Evolutionary conservation across 2,888 invertebrate species (phyloP).

Genomic region (Eurois occulta): DNA sequence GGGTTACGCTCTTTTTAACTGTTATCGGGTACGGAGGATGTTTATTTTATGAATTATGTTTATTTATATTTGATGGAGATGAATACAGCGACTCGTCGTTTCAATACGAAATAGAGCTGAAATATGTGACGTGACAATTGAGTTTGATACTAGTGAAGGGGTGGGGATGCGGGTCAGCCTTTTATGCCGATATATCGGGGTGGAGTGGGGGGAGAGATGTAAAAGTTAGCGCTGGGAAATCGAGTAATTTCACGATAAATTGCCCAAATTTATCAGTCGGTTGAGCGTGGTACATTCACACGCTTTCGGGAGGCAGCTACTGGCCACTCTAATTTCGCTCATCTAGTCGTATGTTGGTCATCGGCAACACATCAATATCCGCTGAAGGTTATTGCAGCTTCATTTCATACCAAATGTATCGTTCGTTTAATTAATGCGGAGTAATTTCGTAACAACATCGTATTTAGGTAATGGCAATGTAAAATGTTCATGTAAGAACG

Average conservation of each 20-base stretch:
- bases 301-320: slow-evolving; percentile 61
- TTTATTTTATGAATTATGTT: slow-evolving; percentile 64
- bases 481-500: slow-evolving; percentile 9
- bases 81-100: slow-evolving; percentile 39
- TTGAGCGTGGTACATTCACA: slow-evolving; percentile 77
- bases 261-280: slow-evolving; percentile 80
- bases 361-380: slow-evolving; percentile 67
- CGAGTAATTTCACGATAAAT: slow-evolving; percentile 82
- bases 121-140: slow-evolving; percentile 51
- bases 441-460: slow-evolving; percentile 26
- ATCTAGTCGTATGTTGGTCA: slow-evolving; percentile 72
- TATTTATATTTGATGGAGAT: slow-evolving; percentile 48
- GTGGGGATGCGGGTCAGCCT: slow-evolving; percentile 46
- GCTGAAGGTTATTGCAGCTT: slow-evolving; percentile 15
- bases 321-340: slow-evolving; percentile 67
- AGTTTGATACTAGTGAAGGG: slow-evolving; percentile 37
- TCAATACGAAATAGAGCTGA: slow-evolving; percentile 36
- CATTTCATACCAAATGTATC: slow-evolving; percentile 24
- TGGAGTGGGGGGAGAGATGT: slow-evolving; percentile 56
- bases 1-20: slow-evolving; percentile 68
- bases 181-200: slow-evolving; percentile 59
- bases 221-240: slow-evolving; percentile 73
- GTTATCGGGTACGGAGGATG: slow-evolving; percentile 60
- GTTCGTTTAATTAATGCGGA: slow-evolving; percentile 33
- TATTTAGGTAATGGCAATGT: slow-evolving; percentile 10